Conservation (phyloP, 2,888 invertebrate genomes). For the Branchellion lobata region DNA sequence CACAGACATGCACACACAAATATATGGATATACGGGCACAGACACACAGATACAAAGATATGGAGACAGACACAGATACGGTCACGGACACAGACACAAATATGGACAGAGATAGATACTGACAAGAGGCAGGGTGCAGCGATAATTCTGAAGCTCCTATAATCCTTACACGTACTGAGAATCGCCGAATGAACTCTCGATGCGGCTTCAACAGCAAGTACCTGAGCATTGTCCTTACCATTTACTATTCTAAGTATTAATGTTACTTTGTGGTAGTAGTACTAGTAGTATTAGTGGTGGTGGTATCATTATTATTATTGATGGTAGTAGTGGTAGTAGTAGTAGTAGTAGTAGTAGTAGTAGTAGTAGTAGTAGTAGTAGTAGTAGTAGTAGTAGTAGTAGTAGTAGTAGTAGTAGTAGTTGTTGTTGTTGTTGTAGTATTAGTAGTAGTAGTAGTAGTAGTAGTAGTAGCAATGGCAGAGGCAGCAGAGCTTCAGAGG, state of each 20-base stretch:
- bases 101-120: conserved; percentile 31
- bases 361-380: neutral
- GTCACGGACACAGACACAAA: conserved; percentile 32
- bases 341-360: neutral
- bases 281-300: too few relatives aligned
- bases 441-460: too few relatives aligned
- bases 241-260: too few relatives aligned
- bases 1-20: conserved; percentile 12
- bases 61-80: conserved; percentile 32
- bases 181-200: too few relatives aligned
- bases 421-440: too few relatives aligned
- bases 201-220: too few relatives aligned
- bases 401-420: neutral
- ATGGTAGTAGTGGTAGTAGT: neutral
- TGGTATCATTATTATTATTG: conserved; percentile 5
- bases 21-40: conserved; percentile 30
- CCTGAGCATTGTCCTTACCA: too few relatives aligned
- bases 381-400: neutral
- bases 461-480: too few relatives aligned
- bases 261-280: neutral
- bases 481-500: too few relatives aligned
- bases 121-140: too few relatives aligned
- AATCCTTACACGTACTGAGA: too few relatives aligned
- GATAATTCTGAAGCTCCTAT: too few relatives aligned
- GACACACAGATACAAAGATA: conserved; percentile 22